Evolutionary conservation across 23 tunicate species (phyloP).

Genomic region (Ciona savignyi): DNA sequence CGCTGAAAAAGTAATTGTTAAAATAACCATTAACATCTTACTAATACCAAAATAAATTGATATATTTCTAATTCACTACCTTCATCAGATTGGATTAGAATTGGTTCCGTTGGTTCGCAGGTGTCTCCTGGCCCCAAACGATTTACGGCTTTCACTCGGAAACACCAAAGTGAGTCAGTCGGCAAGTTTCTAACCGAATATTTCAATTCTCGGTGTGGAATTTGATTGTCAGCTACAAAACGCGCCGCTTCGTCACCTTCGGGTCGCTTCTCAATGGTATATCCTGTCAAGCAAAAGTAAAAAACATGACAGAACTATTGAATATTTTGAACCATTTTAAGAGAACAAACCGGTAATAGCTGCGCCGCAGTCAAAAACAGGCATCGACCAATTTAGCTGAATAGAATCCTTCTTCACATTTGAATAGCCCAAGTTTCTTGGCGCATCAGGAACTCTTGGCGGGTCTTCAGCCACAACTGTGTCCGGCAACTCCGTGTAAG

Average conservation of each 20-base stretch:
- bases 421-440: constrained; percentile 39
- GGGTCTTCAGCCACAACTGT: constrained; percentile 74
- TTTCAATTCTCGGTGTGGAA: constrained; percentile 52
- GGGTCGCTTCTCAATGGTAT: constrained; percentile 69
- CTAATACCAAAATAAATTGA: background rate
- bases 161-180: constrained; percentile 69
- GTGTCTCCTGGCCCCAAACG: constrained; percentile 80
- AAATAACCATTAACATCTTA: background rate
- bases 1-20: constrained; percentile 28
- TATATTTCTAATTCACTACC: constrained; percentile 15
- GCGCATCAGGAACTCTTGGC: constrained; percentile 62
- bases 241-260: constrained; percentile 63
- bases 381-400: constrained; percentile 68
- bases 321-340: background rate
- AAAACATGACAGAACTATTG: too few relatives aligned
- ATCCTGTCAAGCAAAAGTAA: constrained; percentile 35
- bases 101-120: constrained; percentile 68
- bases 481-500: constrained; percentile 57
- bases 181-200: constrained; percentile 49
- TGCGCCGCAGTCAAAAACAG: constrained; percentile 70
- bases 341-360: constrained; percentile 36
- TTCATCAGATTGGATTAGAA: constrained; percentile 74
- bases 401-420: constrained; percentile 79
- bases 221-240: constrained; percentile 34
- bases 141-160: constrained; percentile 90